Evolutionary conservation across 2,113 vertebrate genomes (phyloP).

Genomic region (Mormyrus iriodes): DNA sequence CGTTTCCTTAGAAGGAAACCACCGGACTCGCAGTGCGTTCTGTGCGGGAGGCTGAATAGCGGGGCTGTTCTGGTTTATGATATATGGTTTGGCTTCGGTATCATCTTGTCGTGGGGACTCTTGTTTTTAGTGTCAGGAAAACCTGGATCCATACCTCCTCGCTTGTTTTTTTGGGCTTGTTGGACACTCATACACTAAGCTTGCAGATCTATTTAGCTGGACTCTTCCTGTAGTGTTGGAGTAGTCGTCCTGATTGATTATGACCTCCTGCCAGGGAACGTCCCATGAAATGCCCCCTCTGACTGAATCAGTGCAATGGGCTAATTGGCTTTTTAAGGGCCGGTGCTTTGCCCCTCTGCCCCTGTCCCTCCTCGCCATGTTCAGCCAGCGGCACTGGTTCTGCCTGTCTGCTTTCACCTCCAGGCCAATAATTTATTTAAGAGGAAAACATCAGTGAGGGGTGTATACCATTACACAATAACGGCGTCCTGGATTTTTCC

Average conservation of each 20-base stretch:
- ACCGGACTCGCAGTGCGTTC: background rate
- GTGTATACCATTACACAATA: background rate
- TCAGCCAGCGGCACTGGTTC: background rate
- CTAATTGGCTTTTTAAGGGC: too few species aligned
- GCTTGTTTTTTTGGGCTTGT: background rate
- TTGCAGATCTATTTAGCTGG: background rate
- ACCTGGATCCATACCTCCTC: background rate
- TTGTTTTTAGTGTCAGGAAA: background rate
- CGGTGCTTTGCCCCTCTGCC: background rate
- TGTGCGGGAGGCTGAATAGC: background rate
- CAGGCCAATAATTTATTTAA: background rate
- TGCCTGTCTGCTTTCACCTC: background rate
- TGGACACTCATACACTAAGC: background rate
- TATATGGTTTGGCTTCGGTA: background rate
- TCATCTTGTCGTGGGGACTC: background rate
- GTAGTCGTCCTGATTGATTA: background rate
- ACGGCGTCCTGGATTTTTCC: background rate
- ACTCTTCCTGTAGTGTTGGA: too few species aligned
- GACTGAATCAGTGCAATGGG: background rate
- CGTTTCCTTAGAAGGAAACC: background rate
- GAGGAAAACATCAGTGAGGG: slow-evolving; percentile 2
- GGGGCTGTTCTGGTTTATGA: background rate
- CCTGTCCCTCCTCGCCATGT: background rate
- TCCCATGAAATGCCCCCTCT: background rate
- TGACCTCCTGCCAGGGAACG: background rate